These are phyloP conservation scores for Drosophila seclusa DNA, from an alignment of 2,888 invertebrate genomes.

Conservation along the genomic window DNA sequence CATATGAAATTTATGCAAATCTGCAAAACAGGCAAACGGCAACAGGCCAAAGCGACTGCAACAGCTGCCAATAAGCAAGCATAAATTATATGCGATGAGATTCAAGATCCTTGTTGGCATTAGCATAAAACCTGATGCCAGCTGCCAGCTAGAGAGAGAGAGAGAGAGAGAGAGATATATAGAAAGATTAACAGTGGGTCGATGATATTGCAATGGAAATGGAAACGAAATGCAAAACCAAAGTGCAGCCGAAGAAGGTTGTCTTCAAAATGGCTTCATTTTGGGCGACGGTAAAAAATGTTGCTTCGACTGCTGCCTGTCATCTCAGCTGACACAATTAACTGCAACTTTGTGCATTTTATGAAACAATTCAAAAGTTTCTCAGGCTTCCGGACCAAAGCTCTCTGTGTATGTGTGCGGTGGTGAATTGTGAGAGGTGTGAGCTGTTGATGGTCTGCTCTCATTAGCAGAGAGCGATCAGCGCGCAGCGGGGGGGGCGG, in stretches of 20 bases:
- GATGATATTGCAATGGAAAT: constrained; percentile 20
- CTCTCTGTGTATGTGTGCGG: constrained; percentile 5
- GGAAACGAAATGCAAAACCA: constrained; percentile 14
- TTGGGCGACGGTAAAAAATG: constrained; percentile 28
- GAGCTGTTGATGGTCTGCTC: constrained; percentile 46
- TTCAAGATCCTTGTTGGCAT: constrained; percentile 70
- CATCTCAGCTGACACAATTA: constrained; percentile 74
- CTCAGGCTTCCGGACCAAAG: constrained; percentile 66
- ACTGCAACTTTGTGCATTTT: constrained; percentile 76
- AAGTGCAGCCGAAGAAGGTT: constrained; percentile 20
- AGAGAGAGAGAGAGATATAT: background rate
- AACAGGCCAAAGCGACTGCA: constrained; percentile 13
- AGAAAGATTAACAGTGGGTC: background rate
- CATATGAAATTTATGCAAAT: constrained; percentile 79
- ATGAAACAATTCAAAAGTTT: constrained; percentile 79
- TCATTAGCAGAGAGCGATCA: constrained; percentile 66
- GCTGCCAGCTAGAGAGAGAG: constrained; percentile 25
- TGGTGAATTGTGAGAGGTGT: constrained; percentile 22
- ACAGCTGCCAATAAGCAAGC: constrained; percentile 77
- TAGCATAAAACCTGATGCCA: constrained; percentile 76
- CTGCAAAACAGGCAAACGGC: constrained; percentile 30
- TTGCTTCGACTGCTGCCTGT: constrained; percentile 26
- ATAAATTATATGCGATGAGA: constrained; percentile 74
- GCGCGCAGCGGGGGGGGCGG: constrained; percentile 19
- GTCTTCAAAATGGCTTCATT: constrained; percentile 70